Conservation (phyloP, 2,888 invertebrate genomes). For the Cataglyphis rosenhaueri region DNA sequence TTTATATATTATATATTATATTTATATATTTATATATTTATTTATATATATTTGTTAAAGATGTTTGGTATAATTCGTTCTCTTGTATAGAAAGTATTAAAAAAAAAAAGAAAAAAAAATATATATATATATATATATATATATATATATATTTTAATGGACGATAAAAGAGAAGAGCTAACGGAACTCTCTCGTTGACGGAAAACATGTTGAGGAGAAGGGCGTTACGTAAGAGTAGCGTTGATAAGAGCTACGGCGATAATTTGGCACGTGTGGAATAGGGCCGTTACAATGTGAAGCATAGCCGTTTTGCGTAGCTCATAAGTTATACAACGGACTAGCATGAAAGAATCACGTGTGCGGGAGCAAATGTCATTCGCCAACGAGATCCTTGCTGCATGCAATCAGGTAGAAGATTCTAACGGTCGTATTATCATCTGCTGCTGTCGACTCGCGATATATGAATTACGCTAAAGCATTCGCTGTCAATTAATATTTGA, state of each 20-base stretch:
- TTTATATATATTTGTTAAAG: not conserved
- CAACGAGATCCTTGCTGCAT: slow-evolving; percentile 5
- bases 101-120: not conserved
- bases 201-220: not conserved
- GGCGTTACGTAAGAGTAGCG: slow-evolving; percentile 39
- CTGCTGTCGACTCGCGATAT: slow-evolving; percentile 65
- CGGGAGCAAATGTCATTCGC: slow-evolving; percentile 25
- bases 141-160: not conserved
- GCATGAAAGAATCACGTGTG: slow-evolving; percentile 51
- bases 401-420: slow-evolving; percentile 44
- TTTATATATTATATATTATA: not conserved
- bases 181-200: not conserved
- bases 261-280: slow-evolving; percentile 44
- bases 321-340: slow-evolving; percentile 31
- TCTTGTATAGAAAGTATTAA: not conserved
- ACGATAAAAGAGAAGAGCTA: not conserved
- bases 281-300: slow-evolving; percentile 12
- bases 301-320: slow-evolving; percentile 20
- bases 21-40: not conserved
- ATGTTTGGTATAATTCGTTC: not conserved
- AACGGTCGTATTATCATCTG: slow-evolving; percentile 52
- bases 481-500: slow-evolving; percentile 73
- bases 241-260: slow-evolving; percentile 14
- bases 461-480: slow-evolving; percentile 69
- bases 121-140: no score